Percentiles rank a stretch among this genome's conserved stretches.
Evolutionary conservation across 2,113 vertebrate genomes (phyloP).

Genomic region (Mormoops blainvillei): DNA sequence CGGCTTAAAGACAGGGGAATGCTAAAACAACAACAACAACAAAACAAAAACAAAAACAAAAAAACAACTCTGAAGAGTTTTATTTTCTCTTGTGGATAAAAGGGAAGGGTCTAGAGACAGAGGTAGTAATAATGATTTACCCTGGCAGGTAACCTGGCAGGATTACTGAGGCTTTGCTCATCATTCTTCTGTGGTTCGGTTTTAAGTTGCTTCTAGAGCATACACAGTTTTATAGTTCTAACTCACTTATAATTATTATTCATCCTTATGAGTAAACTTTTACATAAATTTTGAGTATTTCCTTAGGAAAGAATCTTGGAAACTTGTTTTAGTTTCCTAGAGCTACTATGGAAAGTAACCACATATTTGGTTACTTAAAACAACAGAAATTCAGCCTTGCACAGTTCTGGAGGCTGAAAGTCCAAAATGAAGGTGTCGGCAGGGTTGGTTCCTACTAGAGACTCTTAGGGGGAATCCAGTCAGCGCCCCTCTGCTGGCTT

Average conservation of each 20-base stretch:
- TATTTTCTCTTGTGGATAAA: background rate
- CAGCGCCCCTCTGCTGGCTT: background rate
- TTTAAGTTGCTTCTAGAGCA: background rate
- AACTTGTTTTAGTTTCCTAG: background rate
- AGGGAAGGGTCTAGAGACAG: background rate
- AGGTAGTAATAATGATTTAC: background rate
- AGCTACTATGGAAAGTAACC: background rate
- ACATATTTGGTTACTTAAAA: background rate
- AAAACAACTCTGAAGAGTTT: background rate
- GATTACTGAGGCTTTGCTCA: background rate
- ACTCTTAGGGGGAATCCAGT: fast-evolving
- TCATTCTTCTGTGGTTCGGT: background rate
- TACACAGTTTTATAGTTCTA: background rate
- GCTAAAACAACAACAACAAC: too few relatives aligned
- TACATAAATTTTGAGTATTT: background rate
- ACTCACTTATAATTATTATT: background rate
- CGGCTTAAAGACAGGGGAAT: background rate
- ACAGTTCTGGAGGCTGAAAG: background rate
- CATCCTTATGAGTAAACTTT: background rate
- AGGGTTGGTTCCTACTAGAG: background rate
- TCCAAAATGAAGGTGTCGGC: background rate
- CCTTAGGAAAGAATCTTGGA: background rate
- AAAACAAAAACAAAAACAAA: too few relatives aligned
- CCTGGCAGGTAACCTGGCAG: background rate
- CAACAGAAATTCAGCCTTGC: background rate